Percentiles rank a stretch among this genome's conserved stretches.
phyloP scores from a whole-genome alignment of 2,888 invertebrate species.

The Branchinecta sandiegonensis region DNA sequence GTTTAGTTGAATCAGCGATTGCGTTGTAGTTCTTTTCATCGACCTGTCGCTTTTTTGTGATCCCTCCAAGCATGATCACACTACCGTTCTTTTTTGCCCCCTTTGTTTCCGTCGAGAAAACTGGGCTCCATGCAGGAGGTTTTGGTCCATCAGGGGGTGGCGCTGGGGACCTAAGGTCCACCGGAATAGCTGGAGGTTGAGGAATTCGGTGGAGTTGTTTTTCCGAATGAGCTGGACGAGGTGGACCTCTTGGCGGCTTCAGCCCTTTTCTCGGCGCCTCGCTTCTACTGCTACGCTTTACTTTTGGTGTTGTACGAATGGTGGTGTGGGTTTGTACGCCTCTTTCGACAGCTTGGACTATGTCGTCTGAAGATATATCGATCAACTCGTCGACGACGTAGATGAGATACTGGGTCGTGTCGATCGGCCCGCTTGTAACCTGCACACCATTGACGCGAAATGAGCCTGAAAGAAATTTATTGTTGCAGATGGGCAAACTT shows the following conservation, averaged over 20 bases:
- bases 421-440: neutral
- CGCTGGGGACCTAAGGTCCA: conserved; percentile 15
- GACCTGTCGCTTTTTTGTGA: conserved; percentile 1
- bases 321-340: neutral
- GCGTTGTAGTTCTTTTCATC: neutral
- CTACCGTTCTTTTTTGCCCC: neutral
- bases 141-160: conserved; percentile 21
- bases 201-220: neutral
- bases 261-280: neutral
- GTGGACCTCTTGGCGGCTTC: neutral
- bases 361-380: neutral
- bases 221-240: neutral
- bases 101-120: neutral
- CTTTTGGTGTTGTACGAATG: neutral
- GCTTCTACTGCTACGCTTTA: neutral
- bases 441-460: neutral
- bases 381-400: neutral
- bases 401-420: neutral
- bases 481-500: too few species aligned
- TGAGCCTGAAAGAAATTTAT: too few species aligned
- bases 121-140: conserved; percentile 20
- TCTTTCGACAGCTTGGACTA: neutral
- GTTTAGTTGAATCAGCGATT: neutral
- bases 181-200: conserved; percentile 19
- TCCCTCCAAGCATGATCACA: neutral